Evolutionary conservation across 2,113 vertebrate genomes (phyloP).

Genomic region (Sporophila hypoxantha): DNA sequence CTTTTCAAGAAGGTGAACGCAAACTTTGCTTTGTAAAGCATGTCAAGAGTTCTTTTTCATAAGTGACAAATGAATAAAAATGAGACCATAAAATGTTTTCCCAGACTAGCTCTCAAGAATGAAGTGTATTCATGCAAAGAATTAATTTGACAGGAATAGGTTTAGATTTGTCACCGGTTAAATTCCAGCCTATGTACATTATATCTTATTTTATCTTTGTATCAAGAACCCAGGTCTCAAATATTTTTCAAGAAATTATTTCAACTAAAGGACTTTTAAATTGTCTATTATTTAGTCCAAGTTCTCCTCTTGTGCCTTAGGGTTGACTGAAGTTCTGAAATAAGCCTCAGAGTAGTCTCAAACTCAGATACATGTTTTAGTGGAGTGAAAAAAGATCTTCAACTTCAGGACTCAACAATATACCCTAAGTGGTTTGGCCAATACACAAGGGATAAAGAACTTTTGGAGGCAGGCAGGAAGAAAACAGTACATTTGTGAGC

Average conservation of each 20-base stretch:
- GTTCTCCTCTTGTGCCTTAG: neutral
- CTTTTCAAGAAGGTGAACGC: neutral
- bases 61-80: neutral
- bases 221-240: neutral
- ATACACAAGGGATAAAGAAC: neutral
- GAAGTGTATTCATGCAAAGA: neutral
- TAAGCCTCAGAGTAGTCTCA: neutral
- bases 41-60: neutral
- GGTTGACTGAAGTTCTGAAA: neutral
- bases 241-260: neutral
- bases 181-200: neutral
- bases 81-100: neutral
- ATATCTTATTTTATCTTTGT: neutral
- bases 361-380: neutral
- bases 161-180: neutral
- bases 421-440: neutral
- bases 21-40: neutral
- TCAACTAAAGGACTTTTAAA: neutral
- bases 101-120: neutral
- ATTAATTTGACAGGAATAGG: neutral
- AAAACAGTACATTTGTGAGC: neutral
- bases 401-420: neutral
- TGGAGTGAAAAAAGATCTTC: neutral
- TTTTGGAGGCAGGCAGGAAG: neutral
- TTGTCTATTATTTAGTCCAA: neutral